phyloP scores from a whole-genome alignment of 2,888 invertebrate species.

The Petrolisthes manimaculis region DNA sequence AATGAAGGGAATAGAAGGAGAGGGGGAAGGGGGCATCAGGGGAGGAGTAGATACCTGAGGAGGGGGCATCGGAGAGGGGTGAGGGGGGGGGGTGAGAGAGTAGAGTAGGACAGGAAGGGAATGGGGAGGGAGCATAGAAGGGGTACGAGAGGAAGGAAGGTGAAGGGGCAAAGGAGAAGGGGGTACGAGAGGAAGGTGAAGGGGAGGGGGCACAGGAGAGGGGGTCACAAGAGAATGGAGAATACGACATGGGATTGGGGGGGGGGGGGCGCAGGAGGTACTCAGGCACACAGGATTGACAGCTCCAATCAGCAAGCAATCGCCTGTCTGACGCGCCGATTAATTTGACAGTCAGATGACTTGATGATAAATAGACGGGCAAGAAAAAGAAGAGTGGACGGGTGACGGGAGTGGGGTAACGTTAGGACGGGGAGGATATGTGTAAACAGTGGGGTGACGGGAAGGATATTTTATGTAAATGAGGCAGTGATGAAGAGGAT shows the following conservation, averaged over 20 bases:
- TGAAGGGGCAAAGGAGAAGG: neutral
- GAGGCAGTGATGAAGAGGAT: neutral
- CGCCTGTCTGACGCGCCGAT: conserved; percentile 42
- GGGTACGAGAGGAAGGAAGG: neutral
- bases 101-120: neutral
- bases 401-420: conserved; percentile 5
- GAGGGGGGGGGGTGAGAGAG: neutral
- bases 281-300: conserved; percentile 18
- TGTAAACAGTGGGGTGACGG: neutral
- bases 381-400: neutral
- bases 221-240: neutral
- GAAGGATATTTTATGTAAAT: neutral
- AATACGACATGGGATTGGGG: neutral
- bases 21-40: neutral
- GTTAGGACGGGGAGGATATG: neutral
- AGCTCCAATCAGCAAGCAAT: conserved; percentile 53
- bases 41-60: conserved; percentile 6
- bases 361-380: conserved; percentile 29
- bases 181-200: neutral
- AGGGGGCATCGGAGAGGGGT: neutral
- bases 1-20: too few relatives aligned
- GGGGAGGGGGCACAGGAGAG: neutral
- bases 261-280: neutral
- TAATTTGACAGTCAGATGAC: conserved; percentile 52
- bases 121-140: neutral